Percentiles rank a stretch among this genome's conserved stretches.
phyloP scores from a whole-genome alignment of 2,797 vertebrate genomes.

The Pangasius mekongensis region DNA sequence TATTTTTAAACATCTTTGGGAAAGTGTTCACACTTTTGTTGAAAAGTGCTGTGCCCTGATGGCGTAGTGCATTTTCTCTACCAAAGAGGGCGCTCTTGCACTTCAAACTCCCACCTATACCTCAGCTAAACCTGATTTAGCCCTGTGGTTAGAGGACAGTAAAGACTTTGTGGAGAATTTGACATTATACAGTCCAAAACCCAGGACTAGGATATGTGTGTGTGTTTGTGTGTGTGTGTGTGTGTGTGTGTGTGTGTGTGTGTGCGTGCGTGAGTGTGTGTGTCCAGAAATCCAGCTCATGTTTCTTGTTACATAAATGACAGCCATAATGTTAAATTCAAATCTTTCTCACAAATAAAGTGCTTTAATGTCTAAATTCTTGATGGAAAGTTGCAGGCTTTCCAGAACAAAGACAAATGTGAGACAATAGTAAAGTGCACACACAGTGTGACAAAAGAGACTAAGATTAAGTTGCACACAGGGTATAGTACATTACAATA shows the following conservation, averaged over 20 bases:
- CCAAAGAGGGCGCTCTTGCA: slow-evolving; percentile 49
- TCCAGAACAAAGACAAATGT: neutral
- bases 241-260: neutral
- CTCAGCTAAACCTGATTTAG: slow-evolving; percentile 25
- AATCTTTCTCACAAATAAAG: neutral
- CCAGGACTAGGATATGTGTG: neutral
- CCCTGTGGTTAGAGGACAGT: neutral
- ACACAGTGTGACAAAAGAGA: neutral
- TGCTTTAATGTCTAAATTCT: no score
- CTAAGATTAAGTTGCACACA: neutral
- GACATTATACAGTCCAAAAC: neutral
- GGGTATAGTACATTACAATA: neutral
- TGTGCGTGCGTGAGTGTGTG: neutral
- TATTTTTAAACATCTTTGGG: slow-evolving; percentile 44
- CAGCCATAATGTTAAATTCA: neutral
- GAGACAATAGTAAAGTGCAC: neutral
- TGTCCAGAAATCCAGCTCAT: neutral
- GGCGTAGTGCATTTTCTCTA: slow-evolving; percentile 24
- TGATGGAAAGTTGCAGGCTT: neutral
- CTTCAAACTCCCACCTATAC: neutral
- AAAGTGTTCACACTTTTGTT: slow-evolving; percentile 14
- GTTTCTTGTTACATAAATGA: neutral
- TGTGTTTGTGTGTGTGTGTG: neutral
- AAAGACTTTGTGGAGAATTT: slow-evolving; percentile 17
- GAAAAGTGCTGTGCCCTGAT: slow-evolving; percentile 18